Evolutionary conservation across 2,113 vertebrate genomes (phyloP), one percentile per base, ranked within the genome.

Genomic region (Psettodes erumei): DNA sequence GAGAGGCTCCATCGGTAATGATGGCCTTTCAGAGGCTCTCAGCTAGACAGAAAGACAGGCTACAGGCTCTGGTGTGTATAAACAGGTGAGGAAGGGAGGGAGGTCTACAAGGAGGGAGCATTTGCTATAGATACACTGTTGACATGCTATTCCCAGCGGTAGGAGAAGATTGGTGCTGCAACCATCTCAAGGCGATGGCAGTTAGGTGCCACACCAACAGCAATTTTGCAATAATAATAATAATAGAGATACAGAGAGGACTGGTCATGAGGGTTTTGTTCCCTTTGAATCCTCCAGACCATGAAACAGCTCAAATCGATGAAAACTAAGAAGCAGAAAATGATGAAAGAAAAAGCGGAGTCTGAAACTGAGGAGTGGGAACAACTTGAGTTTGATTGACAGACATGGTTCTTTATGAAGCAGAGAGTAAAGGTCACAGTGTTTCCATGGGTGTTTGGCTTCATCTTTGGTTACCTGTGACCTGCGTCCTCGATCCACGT

Each of bases 401-500:
- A 86, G 84, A 88, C 79, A 69, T 18, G 60, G 33, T 47, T 82
- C 71, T 82, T 60, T 60, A 51, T 69, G 48, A 71, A 23, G 56
- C 1, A 19, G 13, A 67, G 73, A 51, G 38, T 12, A 71, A 78
- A 81, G 90, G 88, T 90, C 87, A 89, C 54, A 69, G 53, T 67
- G 90, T 86, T 83, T 85, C 81, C 75, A 71, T 1, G 78, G 81
- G n/a, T 55, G 79, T 67, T 53, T 19, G n/a, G 60, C 28, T 27
- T 47, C 32, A 43, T 89, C 82, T 91, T 82, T 65, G 92, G 95
- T 94, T 95, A 99, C 98, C 97, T 99, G 97, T 55, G 98, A 95
- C 64, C 96, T 95, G 72, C 97, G 97, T 85, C 98, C 98, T 0
- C 97, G 94, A 93, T 99, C 98, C 89, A 99, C 94, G 0, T 96